phyloP scores from a whole-genome alignment of 2,888 invertebrate genomes.

The Harpalus rubripes region DNA sequence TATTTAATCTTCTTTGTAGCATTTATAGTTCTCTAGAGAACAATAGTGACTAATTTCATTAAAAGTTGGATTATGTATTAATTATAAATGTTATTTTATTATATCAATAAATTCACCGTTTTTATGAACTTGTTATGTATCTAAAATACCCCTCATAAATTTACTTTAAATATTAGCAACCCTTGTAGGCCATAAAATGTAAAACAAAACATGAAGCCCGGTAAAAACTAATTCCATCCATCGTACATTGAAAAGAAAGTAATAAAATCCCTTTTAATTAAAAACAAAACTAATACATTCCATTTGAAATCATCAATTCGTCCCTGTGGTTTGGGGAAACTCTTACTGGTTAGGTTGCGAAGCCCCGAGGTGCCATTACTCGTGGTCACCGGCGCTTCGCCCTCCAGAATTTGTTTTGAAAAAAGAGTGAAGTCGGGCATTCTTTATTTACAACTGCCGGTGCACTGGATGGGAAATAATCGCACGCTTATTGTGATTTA shows the following conservation, averaged over 20 bases:
- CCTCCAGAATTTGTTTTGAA: conserved; percentile 48
- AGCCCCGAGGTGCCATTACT: conserved; percentile 72
- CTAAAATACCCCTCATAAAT: background rate
- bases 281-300: conserved; percentile 3
- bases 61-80: too few species aligned
- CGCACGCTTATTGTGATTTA: conserved; percentile 31
- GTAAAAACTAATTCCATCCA: background rate
- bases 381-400: conserved; percentile 68
- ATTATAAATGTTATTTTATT: background rate
- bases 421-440: conserved; percentile 41
- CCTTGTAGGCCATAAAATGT: background rate
- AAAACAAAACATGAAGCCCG: background rate
- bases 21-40: too few species aligned
- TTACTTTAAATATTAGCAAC: background rate
- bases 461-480: conserved; percentile 38
- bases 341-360: background rate
- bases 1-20: too few species aligned
- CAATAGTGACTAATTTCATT: too few species aligned
- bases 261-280: background rate
- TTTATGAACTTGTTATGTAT: background rate
- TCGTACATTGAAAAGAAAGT: background rate
- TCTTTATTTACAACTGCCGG: conserved; percentile 42
- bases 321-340: background rate
- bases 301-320: conserved; percentile 6
- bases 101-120: background rate